These are phyloP conservation scores for Agrotis exclamationis DNA, from an alignment of 2,888 invertebrate genomes.

Conservation along the genomic window DNA sequence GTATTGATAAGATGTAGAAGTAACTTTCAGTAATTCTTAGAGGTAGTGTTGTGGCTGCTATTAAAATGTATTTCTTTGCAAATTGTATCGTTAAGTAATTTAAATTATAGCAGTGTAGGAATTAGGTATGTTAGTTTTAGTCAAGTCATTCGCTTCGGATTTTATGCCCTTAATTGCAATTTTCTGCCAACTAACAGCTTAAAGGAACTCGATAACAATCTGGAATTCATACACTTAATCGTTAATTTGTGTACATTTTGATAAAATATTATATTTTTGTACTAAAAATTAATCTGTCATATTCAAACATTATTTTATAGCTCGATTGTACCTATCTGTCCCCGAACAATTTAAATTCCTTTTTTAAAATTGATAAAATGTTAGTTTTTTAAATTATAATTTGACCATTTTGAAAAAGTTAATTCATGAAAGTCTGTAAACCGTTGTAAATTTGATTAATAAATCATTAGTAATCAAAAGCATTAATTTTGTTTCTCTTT, in stretches of 20 bases:
- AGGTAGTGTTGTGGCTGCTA: constrained; percentile 56
- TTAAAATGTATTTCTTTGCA: constrained; percentile 51
- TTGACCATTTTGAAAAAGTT: constrained; percentile 49
- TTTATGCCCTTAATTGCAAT: constrained; percentile 60
- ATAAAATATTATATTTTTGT: constrained; percentile 58
- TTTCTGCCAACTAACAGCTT: constrained; percentile 51
- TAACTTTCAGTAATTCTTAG: constrained; percentile 45
- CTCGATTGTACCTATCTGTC: constrained; percentile 61
- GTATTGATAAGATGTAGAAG: constrained; percentile 34
- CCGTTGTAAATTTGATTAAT: constrained; percentile 65
- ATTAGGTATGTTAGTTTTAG: constrained; percentile 46
- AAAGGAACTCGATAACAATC: constrained; percentile 59
- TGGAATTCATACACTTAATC: constrained; percentile 53
- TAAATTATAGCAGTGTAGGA: constrained; percentile 48
- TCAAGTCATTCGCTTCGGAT: constrained; percentile 69
- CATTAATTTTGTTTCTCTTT: constrained; percentile 64
- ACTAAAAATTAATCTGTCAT: constrained; percentile 44
- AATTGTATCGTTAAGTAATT: constrained; percentile 53
- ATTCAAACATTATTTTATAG: constrained; percentile 36
- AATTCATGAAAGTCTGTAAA: constrained; percentile 56
- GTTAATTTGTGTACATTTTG: constrained; percentile 59
- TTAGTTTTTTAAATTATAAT: constrained; percentile 40
- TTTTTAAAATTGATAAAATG: constrained; percentile 39
- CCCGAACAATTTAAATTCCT: constrained; percentile 48
- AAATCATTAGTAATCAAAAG: constrained; percentile 64